A percentile compares a stretch with the other conserved stretches of the same genome.
Evolutionary conservation across 2,113 vertebrate species (phyloP).

Genomic region (Gadus chalcogrammus): DNA sequence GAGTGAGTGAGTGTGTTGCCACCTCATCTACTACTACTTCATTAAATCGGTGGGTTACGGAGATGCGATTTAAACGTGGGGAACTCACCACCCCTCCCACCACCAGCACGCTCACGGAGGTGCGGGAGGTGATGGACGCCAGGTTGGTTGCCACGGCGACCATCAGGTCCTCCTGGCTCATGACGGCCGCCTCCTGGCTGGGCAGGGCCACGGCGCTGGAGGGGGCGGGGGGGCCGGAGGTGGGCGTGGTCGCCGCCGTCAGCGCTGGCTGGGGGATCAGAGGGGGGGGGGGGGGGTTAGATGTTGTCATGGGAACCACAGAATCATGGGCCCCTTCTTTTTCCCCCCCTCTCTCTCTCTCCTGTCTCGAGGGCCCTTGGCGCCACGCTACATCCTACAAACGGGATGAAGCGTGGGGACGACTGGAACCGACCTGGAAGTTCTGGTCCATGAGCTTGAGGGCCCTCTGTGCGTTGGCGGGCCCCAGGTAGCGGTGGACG

Average conservation of each 20-base stretch:
- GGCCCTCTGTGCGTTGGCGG: slow-evolving; percentile 81
- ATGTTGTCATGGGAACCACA: too few relatives aligned
- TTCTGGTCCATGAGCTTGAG: slow-evolving; percentile 83
- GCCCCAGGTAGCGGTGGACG: slow-evolving; percentile 88
- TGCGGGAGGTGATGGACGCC: slow-evolving; percentile 89
- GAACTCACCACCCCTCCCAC: slow-evolving; percentile 90
- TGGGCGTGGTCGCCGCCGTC: slow-evolving; percentile 76
- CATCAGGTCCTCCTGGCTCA: slow-evolving; percentile 85
- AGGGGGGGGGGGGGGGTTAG: not conserved
- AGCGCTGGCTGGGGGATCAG: slow-evolving; percentile 74
- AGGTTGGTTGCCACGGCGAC: slow-evolving; percentile 79
- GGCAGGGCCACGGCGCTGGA: slow-evolving; percentile 25
- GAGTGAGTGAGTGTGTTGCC: too few relatives aligned
- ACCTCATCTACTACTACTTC: too few relatives aligned
- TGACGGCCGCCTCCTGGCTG: slow-evolving; percentile 59
- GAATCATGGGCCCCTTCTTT: too few relatives aligned
- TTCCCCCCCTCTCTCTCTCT: too few relatives aligned
- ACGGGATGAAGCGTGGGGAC: not conserved
- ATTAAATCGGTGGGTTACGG: too few relatives aligned
- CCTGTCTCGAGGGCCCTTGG: too few relatives aligned
- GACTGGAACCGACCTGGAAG: slow-evolving; percentile 66
- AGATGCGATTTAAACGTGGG: not conserved
- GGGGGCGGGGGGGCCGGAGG: slow-evolving; percentile 56
- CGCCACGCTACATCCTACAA: not conserved
- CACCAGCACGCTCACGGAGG: slow-evolving; percentile 87